Conservation (phyloP, 2,888 invertebrate species). For the Melinaea marsaeus region DNA sequence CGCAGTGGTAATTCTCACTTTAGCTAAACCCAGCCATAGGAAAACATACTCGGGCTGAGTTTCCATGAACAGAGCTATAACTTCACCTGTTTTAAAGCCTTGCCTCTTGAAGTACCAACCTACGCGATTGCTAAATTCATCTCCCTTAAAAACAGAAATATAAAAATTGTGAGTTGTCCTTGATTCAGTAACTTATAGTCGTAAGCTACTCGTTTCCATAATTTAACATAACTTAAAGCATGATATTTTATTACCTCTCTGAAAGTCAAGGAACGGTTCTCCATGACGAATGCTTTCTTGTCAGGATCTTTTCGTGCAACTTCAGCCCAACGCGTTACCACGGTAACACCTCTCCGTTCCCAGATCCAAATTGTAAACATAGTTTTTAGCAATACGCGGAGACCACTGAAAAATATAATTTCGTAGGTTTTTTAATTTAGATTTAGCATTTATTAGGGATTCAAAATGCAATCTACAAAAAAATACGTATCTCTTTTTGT, state of each 20-base stretch:
- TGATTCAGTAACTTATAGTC: too few relatives aligned
- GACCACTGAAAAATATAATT: slow-evolving; percentile 63
- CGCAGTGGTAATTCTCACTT: slow-evolving; percentile 88
- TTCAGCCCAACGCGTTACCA: slow-evolving; percentile 76
- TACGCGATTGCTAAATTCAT: slow-evolving; percentile 78
- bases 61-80: slow-evolving; percentile 93
- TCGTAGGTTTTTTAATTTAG: background rate
- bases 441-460: background rate
- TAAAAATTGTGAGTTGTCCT: background rate
- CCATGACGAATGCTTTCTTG: slow-evolving; percentile 84
- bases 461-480: background rate
- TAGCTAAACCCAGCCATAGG: slow-evolving; percentile 94
- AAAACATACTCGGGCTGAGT: slow-evolving; percentile 92
- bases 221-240: background rate
- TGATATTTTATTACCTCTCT: slow-evolving; percentile 70
- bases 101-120: slow-evolving; percentile 76
- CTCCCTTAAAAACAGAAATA: slow-evolving; percentile 57
- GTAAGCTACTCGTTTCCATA: background rate
- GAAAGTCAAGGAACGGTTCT: slow-evolving; percentile 82
- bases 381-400: slow-evolving; percentile 70
- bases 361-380: slow-evolving; percentile 73
- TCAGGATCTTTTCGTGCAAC: slow-evolving; percentile 75
- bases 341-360: slow-evolving; percentile 74
- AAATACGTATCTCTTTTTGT: too few relatives aligned
- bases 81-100: slow-evolving; percentile 83